Evolutionary conservation across 2,113 vertebrate species (phyloP).

Genomic region (Progne subis): DNA sequence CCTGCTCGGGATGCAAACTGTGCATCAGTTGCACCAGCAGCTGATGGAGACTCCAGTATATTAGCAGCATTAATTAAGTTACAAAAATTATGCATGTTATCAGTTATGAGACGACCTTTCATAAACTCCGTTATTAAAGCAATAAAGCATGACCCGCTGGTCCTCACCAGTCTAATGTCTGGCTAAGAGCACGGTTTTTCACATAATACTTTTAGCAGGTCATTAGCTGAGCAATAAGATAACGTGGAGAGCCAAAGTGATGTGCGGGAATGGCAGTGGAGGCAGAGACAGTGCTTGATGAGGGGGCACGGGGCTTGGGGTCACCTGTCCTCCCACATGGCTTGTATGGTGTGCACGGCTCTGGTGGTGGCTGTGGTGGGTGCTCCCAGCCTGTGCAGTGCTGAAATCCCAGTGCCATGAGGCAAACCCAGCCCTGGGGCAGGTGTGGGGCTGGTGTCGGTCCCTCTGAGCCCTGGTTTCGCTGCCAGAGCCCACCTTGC

Average conservation of each 20-base stretch:
- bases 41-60: conserved; percentile 66
- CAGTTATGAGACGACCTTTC: conserved; percentile 44
- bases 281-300: not conserved
- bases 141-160: conserved; percentile 32
- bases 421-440: not conserved
- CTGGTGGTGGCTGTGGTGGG: not conserved
- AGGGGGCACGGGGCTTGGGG: not conserved
- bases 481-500: not conserved
- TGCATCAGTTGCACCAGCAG: conserved; percentile 32
- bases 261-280: not conserved
- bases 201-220: conserved; percentile 44
- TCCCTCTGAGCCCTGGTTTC: not conserved
- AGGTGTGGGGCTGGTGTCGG: fast-evolving
- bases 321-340: not conserved
- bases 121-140: conserved; percentile 60
- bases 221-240: conserved; percentile 63
- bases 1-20: not conserved
- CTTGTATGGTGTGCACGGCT: fast-evolving
- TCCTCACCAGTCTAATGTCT: conserved; percentile 47
- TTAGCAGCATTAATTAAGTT: conserved; percentile 62
- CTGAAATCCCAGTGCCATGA: fast-evolving
- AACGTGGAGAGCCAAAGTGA: conserved; percentile 29
- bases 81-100: conserved; percentile 55
- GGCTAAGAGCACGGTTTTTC: conserved; percentile 37
- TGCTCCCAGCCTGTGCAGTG: not conserved